These are phyloP conservation scores for Eristalis intricaria DNA, from an alignment of 2,888 invertebrate species.

Conservation along the genomic window DNA sequence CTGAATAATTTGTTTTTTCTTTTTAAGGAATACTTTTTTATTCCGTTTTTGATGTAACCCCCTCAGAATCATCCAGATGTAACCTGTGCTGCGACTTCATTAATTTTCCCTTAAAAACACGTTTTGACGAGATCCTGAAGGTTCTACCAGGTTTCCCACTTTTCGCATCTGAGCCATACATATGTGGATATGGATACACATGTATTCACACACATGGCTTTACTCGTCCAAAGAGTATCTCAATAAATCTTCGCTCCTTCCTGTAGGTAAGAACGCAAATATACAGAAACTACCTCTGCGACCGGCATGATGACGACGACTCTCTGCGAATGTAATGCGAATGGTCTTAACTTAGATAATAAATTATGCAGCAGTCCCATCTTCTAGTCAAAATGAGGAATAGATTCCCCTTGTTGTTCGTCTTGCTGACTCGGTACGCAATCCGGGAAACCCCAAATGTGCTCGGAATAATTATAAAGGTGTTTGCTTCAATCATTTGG, in stretches of 20 bases:
- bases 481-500: slow-evolving; percentile 52
- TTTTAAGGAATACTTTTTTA: not conserved
- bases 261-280: slow-evolving; percentile 33
- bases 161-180: slow-evolving; percentile 14
- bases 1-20: not conserved
- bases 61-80: slow-evolving; percentile 11
- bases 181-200: not conserved
- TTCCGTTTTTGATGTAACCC: not conserved
- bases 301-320: slow-evolving; percentile 24
- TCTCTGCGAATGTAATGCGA: slow-evolving; percentile 43
- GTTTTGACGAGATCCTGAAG: slow-evolving; percentile 25
- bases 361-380: slow-evolving; percentile 52
- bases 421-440: slow-evolving; percentile 13
- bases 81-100: slow-evolving; percentile 46
- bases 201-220: not conserved
- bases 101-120: slow-evolving; percentile 55
- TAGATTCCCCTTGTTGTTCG: slow-evolving; percentile 11
- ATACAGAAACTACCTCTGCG: slow-evolving; percentile 36
- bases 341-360: slow-evolving; percentile 61
- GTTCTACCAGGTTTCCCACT: slow-evolving; percentile 5
- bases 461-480: slow-evolving; percentile 55
- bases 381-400: slow-evolving; percentile 29
- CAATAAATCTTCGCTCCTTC: slow-evolving; percentile 62
- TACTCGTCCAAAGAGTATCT: slow-evolving; percentile 13
- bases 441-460: slow-evolving; percentile 60